A percentile compares a stretch with the other conserved stretches of the same genome.
Evolutionary conservation across 1,140 invertebrate species (phyloP).

Genomic region (Drosophila arawakana): DNA sequence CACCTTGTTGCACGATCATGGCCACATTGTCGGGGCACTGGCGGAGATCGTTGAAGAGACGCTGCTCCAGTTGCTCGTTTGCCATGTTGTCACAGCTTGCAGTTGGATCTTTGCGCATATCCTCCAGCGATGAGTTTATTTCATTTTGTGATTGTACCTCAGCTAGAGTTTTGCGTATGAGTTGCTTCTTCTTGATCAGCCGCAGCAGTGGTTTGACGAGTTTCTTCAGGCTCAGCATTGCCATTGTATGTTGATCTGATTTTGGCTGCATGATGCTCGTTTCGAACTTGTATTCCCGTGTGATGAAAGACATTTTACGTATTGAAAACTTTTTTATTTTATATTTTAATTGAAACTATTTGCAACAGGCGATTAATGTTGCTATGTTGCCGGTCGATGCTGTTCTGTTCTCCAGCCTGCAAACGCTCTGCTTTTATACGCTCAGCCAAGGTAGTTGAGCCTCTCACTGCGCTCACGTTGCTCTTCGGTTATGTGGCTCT

Average conservation of each 20-base stretch:
- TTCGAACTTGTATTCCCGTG: conserved; percentile 83
- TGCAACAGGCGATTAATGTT: conserved; percentile 23
- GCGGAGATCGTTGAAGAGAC: conserved; percentile 87
- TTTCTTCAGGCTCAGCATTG: conserved; percentile 85
- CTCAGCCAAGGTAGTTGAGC: conserved; percentile 1
- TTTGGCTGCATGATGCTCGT: conserved; percentile 67
- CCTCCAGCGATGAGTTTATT: conserved; percentile 84
- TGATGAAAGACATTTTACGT: conserved; percentile 75
- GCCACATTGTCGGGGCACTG: conserved; percentile 86
- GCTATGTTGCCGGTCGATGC: conserved; percentile 44
- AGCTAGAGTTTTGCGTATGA: conserved; percentile 83
- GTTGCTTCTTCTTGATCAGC: conserved; percentile 85
- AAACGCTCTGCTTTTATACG: conserved; percentile 61
- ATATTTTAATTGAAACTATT: conserved; percentile 13
- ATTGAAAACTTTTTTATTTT: conserved; percentile 2
- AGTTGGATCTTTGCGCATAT: conserved; percentile 82
- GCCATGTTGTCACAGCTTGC: conserved; percentile 86
- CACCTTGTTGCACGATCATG: conserved; percentile 87
- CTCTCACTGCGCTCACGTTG: conserved; percentile 11
- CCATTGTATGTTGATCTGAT: conserved; percentile 79
- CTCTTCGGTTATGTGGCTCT: conserved; percentile 21
- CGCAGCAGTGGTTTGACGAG: conserved; percentile 84
- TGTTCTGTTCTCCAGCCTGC: conserved; percentile 55
- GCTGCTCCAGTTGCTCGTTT: conserved; percentile 87
- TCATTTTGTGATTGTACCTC: conserved; percentile 77